These are phyloP conservation scores for Eretmodus cyanostictus DNA, from an alignment of 2,113 vertebrate species.

Conservation along the genomic window DNA sequence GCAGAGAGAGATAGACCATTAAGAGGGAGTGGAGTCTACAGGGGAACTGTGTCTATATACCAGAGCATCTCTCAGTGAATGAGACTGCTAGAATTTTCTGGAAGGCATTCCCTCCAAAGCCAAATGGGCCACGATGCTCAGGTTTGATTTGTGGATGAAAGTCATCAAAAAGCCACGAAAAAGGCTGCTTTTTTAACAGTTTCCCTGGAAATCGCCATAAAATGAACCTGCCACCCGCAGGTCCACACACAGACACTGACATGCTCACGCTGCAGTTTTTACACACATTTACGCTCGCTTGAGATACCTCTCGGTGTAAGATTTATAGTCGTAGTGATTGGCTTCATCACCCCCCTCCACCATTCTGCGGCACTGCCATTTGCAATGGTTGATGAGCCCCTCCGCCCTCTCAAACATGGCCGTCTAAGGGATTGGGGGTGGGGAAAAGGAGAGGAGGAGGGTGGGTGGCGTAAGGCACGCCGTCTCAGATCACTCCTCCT, in stretches of 20 bases:
- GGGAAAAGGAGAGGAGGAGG: slow-evolving; percentile 52
- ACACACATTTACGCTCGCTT: slow-evolving; percentile 37
- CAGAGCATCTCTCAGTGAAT: slow-evolving; percentile 39
- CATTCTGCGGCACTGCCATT: slow-evolving; percentile 76
- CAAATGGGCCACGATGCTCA: background rate
- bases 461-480: slow-evolving; percentile 59
- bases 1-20: slow-evolving; percentile 42
- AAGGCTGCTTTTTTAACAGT: background rate
- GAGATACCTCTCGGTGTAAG: slow-evolving; percentile 55
- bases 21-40: slow-evolving; percentile 51
- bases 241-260: slow-evolving; percentile 7
- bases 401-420: slow-evolving; percentile 74
- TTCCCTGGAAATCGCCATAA: slow-evolving; percentile 22
- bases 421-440: slow-evolving; percentile 65
- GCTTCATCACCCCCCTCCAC: slow-evolving; percentile 70
- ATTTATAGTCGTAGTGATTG: slow-evolving; percentile 73
- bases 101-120: slow-evolving; percentile 10
- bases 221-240: background rate
- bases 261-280: slow-evolving; percentile 34
- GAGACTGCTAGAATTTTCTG: slow-evolving; percentile 45
- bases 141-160: slow-evolving; percentile 43
- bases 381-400: slow-evolving; percentile 73
- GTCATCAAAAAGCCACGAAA: background rate
- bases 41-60: slow-evolving; percentile 54
- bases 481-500: slow-evolving; percentile 61